Base-by-base conservation (phyloP, 1,140 invertebrate genomes). In the Euwallacea similis region DNA sequence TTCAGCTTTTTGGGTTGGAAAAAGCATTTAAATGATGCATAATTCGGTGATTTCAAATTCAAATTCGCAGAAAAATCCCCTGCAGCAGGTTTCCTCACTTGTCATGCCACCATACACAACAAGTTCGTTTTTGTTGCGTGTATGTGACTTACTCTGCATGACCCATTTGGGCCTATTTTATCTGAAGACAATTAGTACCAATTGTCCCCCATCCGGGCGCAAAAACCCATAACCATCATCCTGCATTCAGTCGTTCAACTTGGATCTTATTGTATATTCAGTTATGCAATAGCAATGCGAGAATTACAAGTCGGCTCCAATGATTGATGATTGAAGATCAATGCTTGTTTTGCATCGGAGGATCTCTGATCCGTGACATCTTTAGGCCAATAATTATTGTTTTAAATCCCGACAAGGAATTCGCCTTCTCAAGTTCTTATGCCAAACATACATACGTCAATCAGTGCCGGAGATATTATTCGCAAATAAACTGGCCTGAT, bases 151-250 rank as follows among this genome's bases (percentile, higher is more conserved):
- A 33, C 4, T 1, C 21, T 4, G 21, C 21, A 33, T 33, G 21
- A 33, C 21, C 21, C 21, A 33, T 33, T 33, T 33, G 21, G 21
- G 21, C 21, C 4, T 4, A 33, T 33, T 33, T 33, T 33, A 33
- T 33, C 21, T 33, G 21, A 33, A 33, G 61, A 69, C 58, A 75
- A 75, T 75, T 75, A 75, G 73, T 74, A 69, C 71, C 72, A 73
- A 72, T 74, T 74, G 9, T 10, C 9, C 46, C 13, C 69, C 68
- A 53, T 71, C 61, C 50, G 55, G 43, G 58, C 59, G 58, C 61
- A 16, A 65, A 53, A 64, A 21, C 16, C 41, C 21, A n/a, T 65
- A 53, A 65, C 46, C 63, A 50, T 50, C 64, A 70, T 73, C 65
- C 46, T 70, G 54, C 54, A 41, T 61, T 64, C 15, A 59, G 60